Conservation (phyloP, 2,888 invertebrate species). For the Polymixis lichenea region DNA sequence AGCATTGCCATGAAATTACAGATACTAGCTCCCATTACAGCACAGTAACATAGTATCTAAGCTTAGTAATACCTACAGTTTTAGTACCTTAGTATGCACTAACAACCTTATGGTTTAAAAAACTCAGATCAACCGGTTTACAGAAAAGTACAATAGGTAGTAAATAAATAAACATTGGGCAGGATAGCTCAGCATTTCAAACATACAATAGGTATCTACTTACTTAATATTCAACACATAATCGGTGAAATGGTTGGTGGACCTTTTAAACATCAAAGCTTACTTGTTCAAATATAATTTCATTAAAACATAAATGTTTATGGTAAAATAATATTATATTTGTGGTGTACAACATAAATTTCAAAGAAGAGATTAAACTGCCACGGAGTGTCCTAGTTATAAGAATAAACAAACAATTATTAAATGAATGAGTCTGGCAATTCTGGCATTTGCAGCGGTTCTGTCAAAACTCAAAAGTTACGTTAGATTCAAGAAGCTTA, state of each 20-base stretch:
- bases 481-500: too few relatives aligned
- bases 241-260: neutral
- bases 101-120: too few relatives aligned
- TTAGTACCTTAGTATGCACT: too few relatives aligned
- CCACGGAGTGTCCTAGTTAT: too few relatives aligned
- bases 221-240: neutral
- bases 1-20: too few relatives aligned
- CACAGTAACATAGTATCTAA: neutral
- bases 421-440: too few relatives aligned
- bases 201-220: neutral
- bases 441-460: too few relatives aligned
- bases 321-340: neutral
- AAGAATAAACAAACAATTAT: too few relatives aligned
- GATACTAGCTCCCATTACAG: too few relatives aligned
- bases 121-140: neutral
- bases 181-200: neutral
- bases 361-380: neutral
- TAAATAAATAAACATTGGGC: neutral
- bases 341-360: neutral
- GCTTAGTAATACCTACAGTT: too few relatives aligned
- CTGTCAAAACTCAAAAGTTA: too few relatives aligned
- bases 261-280: neutral
- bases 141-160: neutral
- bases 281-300: neutral
- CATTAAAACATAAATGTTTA: neutral